Base-by-base conservation (phyloP, 2,797 vertebrate species). In the Bradypus variegatus region DNA sequence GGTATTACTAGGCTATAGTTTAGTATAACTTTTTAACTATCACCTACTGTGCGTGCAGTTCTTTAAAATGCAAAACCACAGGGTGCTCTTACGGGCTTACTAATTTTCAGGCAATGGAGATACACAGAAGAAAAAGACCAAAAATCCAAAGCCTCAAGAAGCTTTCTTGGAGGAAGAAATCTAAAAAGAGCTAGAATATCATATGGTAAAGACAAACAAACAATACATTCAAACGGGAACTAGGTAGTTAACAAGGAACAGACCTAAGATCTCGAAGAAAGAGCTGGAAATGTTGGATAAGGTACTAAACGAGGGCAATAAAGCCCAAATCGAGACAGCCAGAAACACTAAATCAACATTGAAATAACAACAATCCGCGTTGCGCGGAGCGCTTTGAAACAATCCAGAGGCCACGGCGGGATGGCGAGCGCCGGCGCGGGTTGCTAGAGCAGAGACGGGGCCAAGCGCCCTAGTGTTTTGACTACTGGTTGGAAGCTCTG, bases 1-100 rank as follows among this genome's bases (percentile, higher is more conserved):
- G 27, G 19, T 1, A 1, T 5, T 19, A 1, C 2, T 18, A 62
- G 36, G 12, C 48, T 29, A 4, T 6, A 21, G 10, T 27, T 36
- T 31, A 67, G 69, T 19, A 2, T 16, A 5, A 58, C 21, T 70
- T 45, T n/a, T 36, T 36, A 12, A 13, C 9, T 3, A 3, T 58
- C 67, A 10, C 16, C 0, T 16, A 6, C 7, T n/a, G 27, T 11
- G 64, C 10, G 3, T 6, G 5, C 9, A 10, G 45, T 36, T 77
- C 31, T n/a, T n/a, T 11, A 25, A 38, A 6, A 5, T 33, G n/a
- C 3, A 27, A 41, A 53, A 58, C 0, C 16, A 15, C 1, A 6
- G 14, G 53, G 19, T 2, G 2, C 19, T 36, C 60, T 55, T 2
- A 8, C 8, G 33, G 0, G 38, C 48, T n/a, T 9, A 16, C 23